phyloP scores from a whole-genome alignment of 2,888 invertebrate genomes.

The Clivina fossor region DNA sequence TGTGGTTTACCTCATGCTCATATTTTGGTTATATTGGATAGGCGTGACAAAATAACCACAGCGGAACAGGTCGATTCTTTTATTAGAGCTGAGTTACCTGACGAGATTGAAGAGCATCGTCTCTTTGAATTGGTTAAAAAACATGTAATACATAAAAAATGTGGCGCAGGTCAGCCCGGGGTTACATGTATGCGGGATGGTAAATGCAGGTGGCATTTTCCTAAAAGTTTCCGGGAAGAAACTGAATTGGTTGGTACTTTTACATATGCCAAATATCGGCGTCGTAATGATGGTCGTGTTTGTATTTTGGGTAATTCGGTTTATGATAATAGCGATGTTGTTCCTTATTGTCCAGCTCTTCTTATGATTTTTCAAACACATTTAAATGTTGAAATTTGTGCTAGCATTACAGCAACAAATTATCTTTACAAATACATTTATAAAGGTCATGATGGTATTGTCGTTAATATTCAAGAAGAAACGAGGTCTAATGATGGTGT shows the following conservation, averaged over 20 bases:
- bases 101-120: slow-evolving; percentile 29
- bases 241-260: neutral
- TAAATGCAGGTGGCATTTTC: neutral
- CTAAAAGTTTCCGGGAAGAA: neutral
- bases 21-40: neutral
- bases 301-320: neutral
- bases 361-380: neutral
- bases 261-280: neutral
- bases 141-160: neutral
- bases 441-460: slow-evolving; percentile 2
- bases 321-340: neutral
- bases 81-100: neutral
- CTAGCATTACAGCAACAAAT: neutral
- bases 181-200: neutral
- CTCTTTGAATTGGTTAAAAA: neutral
- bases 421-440: slow-evolving; percentile 2
- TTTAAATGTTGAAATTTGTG: neutral
- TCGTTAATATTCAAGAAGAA: neutral
- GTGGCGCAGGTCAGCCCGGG: neutral
- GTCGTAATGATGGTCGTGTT: neutral
- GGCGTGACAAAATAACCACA: neutral
- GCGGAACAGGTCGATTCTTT: neutral
- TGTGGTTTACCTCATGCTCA: too few species aligned
- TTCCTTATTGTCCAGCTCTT: neutral
- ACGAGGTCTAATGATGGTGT: neutral